Conservation (phyloP, 2,113 vertebrate species). For the Oncorhynchus keta region DNA sequence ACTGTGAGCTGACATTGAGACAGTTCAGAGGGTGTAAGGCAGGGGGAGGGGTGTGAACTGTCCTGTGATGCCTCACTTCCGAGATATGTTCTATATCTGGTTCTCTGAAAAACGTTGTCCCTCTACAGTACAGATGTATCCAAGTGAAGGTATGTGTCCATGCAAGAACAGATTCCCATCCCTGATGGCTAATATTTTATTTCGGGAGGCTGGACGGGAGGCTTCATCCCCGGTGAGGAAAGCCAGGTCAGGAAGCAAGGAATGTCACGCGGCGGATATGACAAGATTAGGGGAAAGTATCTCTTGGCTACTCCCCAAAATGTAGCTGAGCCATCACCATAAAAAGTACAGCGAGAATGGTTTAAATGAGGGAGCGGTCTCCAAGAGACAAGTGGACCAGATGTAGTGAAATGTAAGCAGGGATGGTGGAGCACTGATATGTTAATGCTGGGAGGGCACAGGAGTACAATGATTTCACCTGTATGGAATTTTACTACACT, state of each 20-base stretch:
- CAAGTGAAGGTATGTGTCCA: neutral
- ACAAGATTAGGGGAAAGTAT: neutral
- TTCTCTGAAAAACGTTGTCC: neutral
- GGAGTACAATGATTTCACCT: neutral
- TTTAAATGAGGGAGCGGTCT: neutral
- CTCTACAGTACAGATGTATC: neutral
- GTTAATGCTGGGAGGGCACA: neutral
- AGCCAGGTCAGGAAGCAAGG: neutral
- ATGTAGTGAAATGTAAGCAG: neutral
- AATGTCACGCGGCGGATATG: neutral
- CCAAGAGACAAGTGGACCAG: neutral
- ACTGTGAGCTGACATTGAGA: conserved; percentile 1
- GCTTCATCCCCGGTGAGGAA: neutral
- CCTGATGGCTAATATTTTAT: conserved; percentile 1
- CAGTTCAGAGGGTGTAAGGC: neutral
- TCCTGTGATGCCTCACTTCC: neutral
- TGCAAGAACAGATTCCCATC: neutral
- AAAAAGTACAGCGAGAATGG: neutral
- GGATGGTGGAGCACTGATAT: neutral
- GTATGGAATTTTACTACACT: neutral
- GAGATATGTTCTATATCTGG: neutral
- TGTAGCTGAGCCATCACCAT: neutral
- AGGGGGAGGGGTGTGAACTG: neutral
- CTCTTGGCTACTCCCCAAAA: neutral
- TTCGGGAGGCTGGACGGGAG: neutral